These are phyloP conservation scores for Paraplagusia blochii DNA, from an alignment of 2,113 vertebrate species.

Conservation along the genomic window DNA sequence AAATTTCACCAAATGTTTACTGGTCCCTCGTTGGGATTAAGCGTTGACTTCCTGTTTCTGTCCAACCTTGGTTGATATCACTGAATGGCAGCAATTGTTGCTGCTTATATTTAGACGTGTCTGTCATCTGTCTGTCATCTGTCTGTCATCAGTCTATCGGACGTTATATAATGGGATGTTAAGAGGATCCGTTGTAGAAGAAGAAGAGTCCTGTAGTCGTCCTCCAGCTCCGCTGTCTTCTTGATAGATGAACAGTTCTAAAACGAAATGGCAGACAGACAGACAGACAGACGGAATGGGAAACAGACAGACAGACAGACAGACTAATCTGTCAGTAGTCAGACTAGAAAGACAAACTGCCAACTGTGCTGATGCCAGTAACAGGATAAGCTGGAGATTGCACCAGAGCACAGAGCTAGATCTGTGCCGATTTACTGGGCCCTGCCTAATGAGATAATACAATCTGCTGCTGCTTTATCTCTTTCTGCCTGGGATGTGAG, in stretches of 20 bases:
- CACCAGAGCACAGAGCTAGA: slow-evolving; percentile 46
- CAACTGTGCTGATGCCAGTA: slow-evolving; percentile 42
- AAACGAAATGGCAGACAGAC: slow-evolving; percentile 15
- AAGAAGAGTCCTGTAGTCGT: too few species aligned
- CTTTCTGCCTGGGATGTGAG: slow-evolving; percentile 39
- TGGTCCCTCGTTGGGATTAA: too few species aligned
- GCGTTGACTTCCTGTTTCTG: too few species aligned
- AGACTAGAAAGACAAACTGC: slow-evolving; percentile 47
- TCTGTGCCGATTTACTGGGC: slow-evolving; percentile 58
- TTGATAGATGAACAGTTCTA: too few species aligned
- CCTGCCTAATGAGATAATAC: slow-evolving; percentile 68
- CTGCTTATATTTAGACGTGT: not conserved
- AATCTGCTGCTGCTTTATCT: slow-evolving; percentile 67
- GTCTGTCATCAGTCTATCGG: too few species aligned
- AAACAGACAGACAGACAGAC: slow-evolving; percentile 3
- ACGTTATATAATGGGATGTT: too few species aligned
- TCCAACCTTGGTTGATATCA: too few species aligned
- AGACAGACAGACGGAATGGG: slow-evolving; percentile 8
- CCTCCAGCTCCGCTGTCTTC: too few species aligned
- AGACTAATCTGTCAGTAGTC: slow-evolving; percentile 25
- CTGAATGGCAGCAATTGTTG: not conserved
- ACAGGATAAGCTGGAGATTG: slow-evolving; percentile 57
- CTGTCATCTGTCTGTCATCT: too few species aligned
- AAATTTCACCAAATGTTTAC: too few species aligned
- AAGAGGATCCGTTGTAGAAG: too few species aligned